These are phyloP conservation scores for Drosophila stalkeri DNA, from an alignment of 2,888 invertebrate genomes.

Conservation along the genomic window DNA sequence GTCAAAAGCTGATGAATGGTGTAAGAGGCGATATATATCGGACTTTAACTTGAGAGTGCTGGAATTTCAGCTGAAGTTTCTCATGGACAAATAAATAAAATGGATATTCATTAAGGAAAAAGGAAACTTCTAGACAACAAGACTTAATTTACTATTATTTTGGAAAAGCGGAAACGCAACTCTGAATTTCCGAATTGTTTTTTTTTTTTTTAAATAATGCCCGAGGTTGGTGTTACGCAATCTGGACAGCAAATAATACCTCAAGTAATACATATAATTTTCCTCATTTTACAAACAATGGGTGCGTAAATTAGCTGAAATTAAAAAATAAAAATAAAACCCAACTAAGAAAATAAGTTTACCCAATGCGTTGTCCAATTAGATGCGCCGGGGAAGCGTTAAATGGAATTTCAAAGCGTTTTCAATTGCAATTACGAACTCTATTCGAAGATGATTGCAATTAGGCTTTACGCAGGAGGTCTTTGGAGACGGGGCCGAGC, in stretches of 20 bases:
- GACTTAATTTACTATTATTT: not conserved
- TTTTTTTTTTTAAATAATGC: not conserved
- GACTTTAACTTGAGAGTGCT: not conserved
- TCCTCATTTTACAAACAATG: slow-evolving; percentile 48
- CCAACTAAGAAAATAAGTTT: not conserved
- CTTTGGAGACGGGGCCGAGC: slow-evolving; percentile 27
- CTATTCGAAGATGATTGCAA: slow-evolving; percentile 54
- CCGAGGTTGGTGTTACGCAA: slow-evolving; percentile 29
- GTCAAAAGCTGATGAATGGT: slow-evolving; percentile 5
- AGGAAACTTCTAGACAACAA: not conserved
- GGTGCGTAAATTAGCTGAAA: slow-evolving; percentile 32
- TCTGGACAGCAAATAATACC: slow-evolving; percentile 19
- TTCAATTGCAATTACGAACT: slow-evolving; percentile 42
- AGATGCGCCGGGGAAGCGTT: slow-evolving; percentile 52
- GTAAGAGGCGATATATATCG: not conserved
- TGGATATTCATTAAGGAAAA: not conserved
- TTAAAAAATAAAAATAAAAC: not conserved
- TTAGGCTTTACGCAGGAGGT: slow-evolving; percentile 33
- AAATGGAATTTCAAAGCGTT: slow-evolving; percentile 54
- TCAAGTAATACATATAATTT: slow-evolving; percentile 27
- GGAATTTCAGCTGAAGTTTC: not conserved
- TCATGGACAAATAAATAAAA: not conserved
- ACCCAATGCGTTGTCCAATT: slow-evolving; percentile 42
- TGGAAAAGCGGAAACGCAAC: slow-evolving; percentile 19
- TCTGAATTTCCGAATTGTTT: slow-evolving; percentile 22